A percentile compares a stretch with the other conserved stretches of the same genome.
Conservation (phyloP, 2,888 invertebrate genomes). For the Corbicula japonica region DNA sequence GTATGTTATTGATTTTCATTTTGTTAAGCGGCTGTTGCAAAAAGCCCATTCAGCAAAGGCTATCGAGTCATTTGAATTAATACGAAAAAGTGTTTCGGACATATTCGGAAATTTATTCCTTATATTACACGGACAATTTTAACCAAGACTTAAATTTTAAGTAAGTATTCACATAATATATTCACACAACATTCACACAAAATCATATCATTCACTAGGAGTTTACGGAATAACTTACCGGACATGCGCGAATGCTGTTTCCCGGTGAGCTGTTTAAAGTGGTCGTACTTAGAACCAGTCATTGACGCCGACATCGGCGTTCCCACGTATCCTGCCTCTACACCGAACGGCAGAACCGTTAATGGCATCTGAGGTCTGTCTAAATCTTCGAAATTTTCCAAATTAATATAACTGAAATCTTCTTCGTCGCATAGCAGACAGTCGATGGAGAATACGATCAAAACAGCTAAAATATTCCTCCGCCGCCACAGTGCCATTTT, state of each 20-base stretch:
- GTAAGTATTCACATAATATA: too few species aligned
- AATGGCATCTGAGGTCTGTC: not conserved
- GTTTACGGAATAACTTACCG: conserved; percentile 29
- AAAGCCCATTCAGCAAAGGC: too few species aligned
- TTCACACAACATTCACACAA: too few species aligned
- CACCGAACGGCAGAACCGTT: conserved; percentile 2
- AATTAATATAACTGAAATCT: conserved; percentile 3
- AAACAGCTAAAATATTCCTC: not conserved
- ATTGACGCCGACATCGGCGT: not conserved
- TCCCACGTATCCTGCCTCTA: conserved; percentile 13
- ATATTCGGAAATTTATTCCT: too few species aligned
- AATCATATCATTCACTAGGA: too few species aligned
- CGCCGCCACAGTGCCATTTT: too few species aligned
- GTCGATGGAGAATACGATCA: not conserved
- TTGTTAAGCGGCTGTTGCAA: too few species aligned
- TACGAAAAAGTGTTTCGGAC: too few species aligned
- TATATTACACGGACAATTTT: too few species aligned
- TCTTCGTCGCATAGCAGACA: conserved; percentile 5
- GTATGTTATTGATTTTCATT: too few species aligned
- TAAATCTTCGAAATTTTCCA: conserved; percentile 15
- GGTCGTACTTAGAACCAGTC: conserved; percentile 28
- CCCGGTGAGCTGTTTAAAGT: conserved; percentile 38
- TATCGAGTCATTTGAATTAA: too few species aligned
- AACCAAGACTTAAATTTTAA: too few species aligned
- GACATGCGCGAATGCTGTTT: conserved; percentile 36